Evolutionary conservation across 1,140 invertebrate genomes (phyloP).

Genomic region (Cyclina sinensis): DNA sequence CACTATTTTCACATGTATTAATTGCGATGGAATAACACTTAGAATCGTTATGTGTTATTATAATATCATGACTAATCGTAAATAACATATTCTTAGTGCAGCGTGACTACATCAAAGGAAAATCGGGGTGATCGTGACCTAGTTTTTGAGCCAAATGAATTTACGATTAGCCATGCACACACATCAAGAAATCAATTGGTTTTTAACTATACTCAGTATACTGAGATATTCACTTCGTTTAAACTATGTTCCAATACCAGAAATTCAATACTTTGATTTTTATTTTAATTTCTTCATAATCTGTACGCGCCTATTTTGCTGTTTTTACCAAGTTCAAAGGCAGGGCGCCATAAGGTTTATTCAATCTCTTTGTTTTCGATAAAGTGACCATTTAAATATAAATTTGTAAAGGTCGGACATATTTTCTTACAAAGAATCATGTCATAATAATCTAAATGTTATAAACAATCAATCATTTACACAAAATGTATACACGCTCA

Average conservation of each 20-base stretch:
- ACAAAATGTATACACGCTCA: neutral
- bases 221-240: no score
- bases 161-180: neutral
- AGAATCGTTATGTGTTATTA: no score
- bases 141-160: conserved; percentile 16
- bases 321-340: conserved; percentile 78
- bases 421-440: neutral
- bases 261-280: conserved; percentile 57
- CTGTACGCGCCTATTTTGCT: conserved; percentile 70
- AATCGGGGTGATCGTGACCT: conserved; percentile 41
- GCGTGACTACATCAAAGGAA: conserved; percentile 47
- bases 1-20: no score
- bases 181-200: neutral
- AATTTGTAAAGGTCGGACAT: neutral
- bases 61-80: conserved; percentile 33
- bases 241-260: neutral
- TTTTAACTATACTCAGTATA: neutral
- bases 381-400: conserved; percentile 65
- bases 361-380: conserved; percentile 71
- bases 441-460: neutral
- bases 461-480: neutral
- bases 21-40: no score
- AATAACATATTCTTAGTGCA: conserved; percentile 47
- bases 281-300: conserved; percentile 69
- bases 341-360: conserved; percentile 71